phyloP scores from a whole-genome alignment of 1,140 invertebrate genomes.

The Aphis craccivora region DNA sequence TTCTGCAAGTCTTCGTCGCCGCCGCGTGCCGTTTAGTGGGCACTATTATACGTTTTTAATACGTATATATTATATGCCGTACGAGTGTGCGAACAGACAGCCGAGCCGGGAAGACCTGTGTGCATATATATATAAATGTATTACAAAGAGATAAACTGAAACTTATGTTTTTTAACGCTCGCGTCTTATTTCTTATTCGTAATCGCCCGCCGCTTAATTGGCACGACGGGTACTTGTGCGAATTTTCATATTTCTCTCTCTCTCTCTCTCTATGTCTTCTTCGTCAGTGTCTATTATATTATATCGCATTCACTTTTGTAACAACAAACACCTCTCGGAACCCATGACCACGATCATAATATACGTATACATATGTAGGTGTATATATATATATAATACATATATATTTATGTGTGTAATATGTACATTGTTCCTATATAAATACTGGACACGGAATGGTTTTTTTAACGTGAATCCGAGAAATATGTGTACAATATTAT shows the following conservation, averaged over 20 bases:
- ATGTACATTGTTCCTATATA: too few species aligned
- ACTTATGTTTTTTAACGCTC: not conserved
- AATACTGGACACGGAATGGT: too few species aligned
- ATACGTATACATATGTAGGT: not conserved
- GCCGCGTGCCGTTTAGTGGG: not conserved
- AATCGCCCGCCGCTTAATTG: not conserved
- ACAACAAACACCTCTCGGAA: not conserved
- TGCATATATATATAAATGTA: not conserved
- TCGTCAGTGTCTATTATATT: not conserved
- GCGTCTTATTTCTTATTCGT: not conserved
- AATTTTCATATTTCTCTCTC: constrained; percentile 8
- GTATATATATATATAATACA: too few species aligned
- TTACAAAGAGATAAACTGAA: not conserved
- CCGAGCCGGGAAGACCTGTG: too few species aligned
- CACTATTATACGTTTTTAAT: not conserved
- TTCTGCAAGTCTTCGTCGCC: not conserved
- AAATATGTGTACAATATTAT: too few species aligned
- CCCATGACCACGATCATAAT: not conserved
- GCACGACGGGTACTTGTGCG: not conserved
- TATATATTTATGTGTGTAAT: too few species aligned
- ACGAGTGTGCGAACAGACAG: too few species aligned
- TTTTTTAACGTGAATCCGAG: too few species aligned
- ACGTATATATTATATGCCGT: too few species aligned
- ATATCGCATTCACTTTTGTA: not conserved
- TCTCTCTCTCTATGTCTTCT: not conserved